These are phyloP conservation scores for Darevskia nairensis DNA, from an alignment of 2,797 vertebrate species.

Conservation along the genomic window DNA sequence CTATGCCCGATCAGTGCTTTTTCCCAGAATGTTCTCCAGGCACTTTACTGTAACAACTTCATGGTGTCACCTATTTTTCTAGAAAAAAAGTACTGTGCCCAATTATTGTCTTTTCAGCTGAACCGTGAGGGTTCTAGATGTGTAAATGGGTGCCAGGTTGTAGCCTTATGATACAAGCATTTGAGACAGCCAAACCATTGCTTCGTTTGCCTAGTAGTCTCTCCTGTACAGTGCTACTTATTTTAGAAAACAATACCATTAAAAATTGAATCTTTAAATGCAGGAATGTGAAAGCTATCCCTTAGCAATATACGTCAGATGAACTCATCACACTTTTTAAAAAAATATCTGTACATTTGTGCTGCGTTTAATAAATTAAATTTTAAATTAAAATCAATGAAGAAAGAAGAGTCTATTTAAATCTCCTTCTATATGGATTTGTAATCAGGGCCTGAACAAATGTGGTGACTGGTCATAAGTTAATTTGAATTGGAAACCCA, in stretches of 20 bases:
- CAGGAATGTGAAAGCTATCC: slow-evolving; percentile 1
- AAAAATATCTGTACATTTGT: slow-evolving; percentile 57
- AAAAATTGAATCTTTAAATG: neutral
- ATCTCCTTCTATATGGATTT: slow-evolving; percentile 69
- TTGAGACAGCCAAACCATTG: neutral
- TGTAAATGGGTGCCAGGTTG: neutral
- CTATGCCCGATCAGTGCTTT: neutral
- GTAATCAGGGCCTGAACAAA: slow-evolving; percentile 64
- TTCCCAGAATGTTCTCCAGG: too few species aligned
- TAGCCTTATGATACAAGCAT: neutral
- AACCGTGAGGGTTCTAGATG: neutral
- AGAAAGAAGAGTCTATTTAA: slow-evolving; percentile 70
- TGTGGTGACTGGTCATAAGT: slow-evolving; percentile 63
- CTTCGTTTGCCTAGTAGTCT: neutral
- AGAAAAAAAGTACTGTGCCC: neutral
- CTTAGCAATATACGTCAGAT: slow-evolving; percentile 53
- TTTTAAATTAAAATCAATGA: slow-evolving; percentile 75
- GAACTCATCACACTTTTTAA: slow-evolving; percentile 53
- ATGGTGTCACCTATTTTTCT: too few species aligned
- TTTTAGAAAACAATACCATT: slow-evolving; percentile 1
- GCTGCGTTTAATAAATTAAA: slow-evolving; percentile 58
- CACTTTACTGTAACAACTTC: too few species aligned
- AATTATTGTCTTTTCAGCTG: neutral
- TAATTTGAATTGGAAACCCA: slow-evolving; percentile 74
- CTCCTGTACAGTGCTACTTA: neutral